Conservation (phyloP, 2,797 vertebrate species). For the Helicolenus hilgendorfi region DNA sequence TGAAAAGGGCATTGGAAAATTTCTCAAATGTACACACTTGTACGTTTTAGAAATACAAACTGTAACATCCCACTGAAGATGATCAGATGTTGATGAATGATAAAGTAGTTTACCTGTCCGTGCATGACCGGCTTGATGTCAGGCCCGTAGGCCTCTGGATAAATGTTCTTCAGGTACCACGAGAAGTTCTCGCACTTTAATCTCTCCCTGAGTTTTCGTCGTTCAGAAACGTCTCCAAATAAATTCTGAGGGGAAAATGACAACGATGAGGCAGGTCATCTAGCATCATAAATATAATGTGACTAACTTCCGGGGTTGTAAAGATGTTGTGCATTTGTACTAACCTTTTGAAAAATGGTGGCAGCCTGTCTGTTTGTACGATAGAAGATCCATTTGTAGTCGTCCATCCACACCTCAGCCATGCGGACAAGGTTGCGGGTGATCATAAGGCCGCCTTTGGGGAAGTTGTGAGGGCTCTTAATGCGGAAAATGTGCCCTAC, state of each 20-base stretch:
- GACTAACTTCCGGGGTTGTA: too few species aligned
- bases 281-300: not conserved
- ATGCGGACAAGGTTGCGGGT: slow-evolving; percentile 91
- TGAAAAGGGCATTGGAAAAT: not conserved
- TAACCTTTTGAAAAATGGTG: slow-evolving; percentile 88
- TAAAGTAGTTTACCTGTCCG: slow-evolving; percentile 85
- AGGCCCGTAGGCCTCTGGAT: slow-evolving; percentile 92
- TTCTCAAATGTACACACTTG: not conserved
- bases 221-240: slow-evolving; percentile 91
- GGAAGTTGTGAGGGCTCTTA: slow-evolving; percentile 91
- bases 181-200: slow-evolving; percentile 92
- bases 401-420: slow-evolving; percentile 95
- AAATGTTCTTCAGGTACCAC: slow-evolving; percentile 93
- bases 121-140: slow-evolving; percentile 88
- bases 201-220: slow-evolving; percentile 87
- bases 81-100: not conserved
- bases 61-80: not conserved
- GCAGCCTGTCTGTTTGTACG: slow-evolving; percentile 88
- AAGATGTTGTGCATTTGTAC: not conserved
- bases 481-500: slow-evolving; percentile 93
- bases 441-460: slow-evolving; percentile 87
- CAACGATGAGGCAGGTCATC: not conserved
- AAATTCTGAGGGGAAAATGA: slow-evolving; percentile 83
- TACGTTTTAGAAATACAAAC: not conserved
- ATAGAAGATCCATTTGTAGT: slow-evolving; percentile 93